These are phyloP conservation scores for Ridgeia piscesae DNA, from an alignment of 1,140 invertebrate genomes.

Conservation along the genomic window DNA sequence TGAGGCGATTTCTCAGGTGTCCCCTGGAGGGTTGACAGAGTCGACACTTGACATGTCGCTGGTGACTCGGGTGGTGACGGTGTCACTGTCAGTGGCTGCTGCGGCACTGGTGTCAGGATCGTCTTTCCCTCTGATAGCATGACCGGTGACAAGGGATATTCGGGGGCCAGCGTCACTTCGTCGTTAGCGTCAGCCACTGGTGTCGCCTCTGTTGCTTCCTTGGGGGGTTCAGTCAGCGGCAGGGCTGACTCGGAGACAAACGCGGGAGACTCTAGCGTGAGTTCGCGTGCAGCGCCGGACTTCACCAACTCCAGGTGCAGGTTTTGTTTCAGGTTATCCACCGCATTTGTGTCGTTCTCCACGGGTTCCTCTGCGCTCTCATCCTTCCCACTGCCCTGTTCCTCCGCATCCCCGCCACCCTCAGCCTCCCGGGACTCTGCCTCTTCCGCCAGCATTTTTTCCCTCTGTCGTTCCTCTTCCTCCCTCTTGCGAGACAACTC, in stretches of 20 bases:
- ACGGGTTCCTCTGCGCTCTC: too few species aligned
- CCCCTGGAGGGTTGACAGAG: too few species aligned
- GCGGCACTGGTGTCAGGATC: constrained; percentile 19
- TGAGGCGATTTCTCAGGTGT: too few species aligned
- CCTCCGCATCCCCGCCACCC: neutral
- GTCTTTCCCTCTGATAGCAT: constrained; percentile 20
- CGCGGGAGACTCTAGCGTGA: constrained; percentile 43
- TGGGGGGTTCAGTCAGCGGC: neutral
- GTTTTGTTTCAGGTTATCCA: constrained; percentile 31
- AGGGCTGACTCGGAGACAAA: constrained; percentile 20
- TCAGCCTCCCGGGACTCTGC: constrained; percentile 20
- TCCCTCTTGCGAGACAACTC: constrained; percentile 38
- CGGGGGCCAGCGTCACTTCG: neutral
- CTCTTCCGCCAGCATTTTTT: constrained; percentile 18
- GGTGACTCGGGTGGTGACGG: too few species aligned
- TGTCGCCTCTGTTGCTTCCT: neutral
- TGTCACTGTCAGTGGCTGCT: too few species aligned
- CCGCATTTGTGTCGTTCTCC: neutral
- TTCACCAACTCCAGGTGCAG: constrained; percentile 20
- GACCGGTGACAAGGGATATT: constrained; percentile 22
- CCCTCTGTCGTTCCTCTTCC: constrained; percentile 36
- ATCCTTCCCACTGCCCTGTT: neutral
- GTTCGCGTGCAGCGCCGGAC: constrained; percentile 26
- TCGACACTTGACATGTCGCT: too few species aligned
- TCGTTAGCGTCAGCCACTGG: neutral